Evolutionary conservation across 2,797 vertebrate genomes (phyloP), one percentile per base, ranked within the genome.

Genomic region (Cyprinodon diabolis): DNA sequence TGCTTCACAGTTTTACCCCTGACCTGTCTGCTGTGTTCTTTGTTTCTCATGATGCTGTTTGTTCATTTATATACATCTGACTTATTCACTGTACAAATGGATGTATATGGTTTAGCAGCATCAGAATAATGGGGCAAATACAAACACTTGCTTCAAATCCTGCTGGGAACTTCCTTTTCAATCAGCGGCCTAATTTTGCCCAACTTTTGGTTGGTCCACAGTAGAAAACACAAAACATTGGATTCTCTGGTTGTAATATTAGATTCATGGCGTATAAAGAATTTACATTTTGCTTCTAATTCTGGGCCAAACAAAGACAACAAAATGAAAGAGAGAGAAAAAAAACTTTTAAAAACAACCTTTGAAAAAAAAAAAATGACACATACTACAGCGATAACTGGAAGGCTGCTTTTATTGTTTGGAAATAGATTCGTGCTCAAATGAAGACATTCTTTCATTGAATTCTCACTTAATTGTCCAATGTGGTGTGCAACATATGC

Each of bases 381-480:
- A 92, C 74, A 86, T 92, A 89, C 65, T 86, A 82, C 81, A 91
- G 80, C 78, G 84, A 79, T 95, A 95, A 95, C 94, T 94, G 94
- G 94, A 95, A 95, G 94, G 94, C 94, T 95, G 95, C 94, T 95
- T 40, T 95, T 95, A 95, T 95, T 95, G 93, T 94, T 95, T 94
- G 94, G 94, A 95, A 95, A 95, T 95, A 94, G 93, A 87, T 95
- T 95, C 94, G 93, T 95, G 95, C 95, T 95, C 94, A 95, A 95
- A 95, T 94, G 91, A 95, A 95, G 91, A 94, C 94, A 95, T 93
- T 95, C 93, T 93, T 94, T 95, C 93, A 92, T 89, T 87, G 91
- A 90, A 93, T 65, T 94, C 91, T 92, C 89, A 87, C 88, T 89
- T 87, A 93, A 91, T 77, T 91, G 85, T 92, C 89, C 91, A 87